Conservation (phyloP, 2,797 vertebrate genomes). For the Heteromormyrus szaboi region DNA sequence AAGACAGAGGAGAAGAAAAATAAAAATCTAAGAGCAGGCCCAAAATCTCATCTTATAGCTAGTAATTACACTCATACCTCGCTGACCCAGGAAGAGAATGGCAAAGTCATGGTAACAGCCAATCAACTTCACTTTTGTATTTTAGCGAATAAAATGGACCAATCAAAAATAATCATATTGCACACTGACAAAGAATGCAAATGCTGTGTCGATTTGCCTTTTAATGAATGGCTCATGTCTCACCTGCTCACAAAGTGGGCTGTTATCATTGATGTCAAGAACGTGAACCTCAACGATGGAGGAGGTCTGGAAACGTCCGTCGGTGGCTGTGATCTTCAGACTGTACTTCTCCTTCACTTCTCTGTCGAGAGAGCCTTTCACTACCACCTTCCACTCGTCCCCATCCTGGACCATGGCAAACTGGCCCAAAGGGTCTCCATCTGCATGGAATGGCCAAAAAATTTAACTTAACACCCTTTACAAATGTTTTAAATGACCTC, state of each 20-base stretch:
- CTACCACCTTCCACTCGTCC: constrained; percentile 79
- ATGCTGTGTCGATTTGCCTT: not conserved
- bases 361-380: constrained; percentile 79
- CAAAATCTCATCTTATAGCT: not conserved
- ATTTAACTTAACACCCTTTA: not conserved
- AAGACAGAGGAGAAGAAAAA: not conserved
- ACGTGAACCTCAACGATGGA: constrained; percentile 79
- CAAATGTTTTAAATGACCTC: not conserved
- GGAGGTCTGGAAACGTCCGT: constrained; percentile 83
- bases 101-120: not conserved
- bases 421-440: constrained; percentile 80
- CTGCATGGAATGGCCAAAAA: constrained; percentile 47
- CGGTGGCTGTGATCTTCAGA: constrained; percentile 80
- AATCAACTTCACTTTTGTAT: not conserved
- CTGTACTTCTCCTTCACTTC: constrained; percentile 76
- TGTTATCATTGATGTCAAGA: constrained; percentile 94
- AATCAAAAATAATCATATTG: not conserved
- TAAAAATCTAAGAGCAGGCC: not conserved
- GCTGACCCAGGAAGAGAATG: not conserved
- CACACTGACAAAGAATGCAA: not conserved
- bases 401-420: constrained; percentile 75
- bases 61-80: not conserved
- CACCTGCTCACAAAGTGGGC: constrained; percentile 87
- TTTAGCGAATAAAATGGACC: not conserved
- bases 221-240: constrained; percentile 16